Evolutionary conservation across 2,113 vertebrate genomes (phyloP), one percentile per base, ranked within the genome.

Genomic region (Saccopteryx leptura): DNA sequence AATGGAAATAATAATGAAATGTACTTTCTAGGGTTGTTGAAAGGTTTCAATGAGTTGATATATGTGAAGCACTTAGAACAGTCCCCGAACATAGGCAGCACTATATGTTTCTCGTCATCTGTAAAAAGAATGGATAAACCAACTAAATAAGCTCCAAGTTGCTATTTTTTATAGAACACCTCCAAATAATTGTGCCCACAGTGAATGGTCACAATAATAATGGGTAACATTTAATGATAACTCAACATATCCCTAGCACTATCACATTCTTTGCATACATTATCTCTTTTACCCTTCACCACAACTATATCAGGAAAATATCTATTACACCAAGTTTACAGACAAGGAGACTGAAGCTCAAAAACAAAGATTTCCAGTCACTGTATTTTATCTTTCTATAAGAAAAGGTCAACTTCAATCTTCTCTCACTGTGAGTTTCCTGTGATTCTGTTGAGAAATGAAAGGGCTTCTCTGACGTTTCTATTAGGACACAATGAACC

Each of bases 401-500:
- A 65, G 39, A 79, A 89, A 96, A 88, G 66, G n/a, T 81, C 52
- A 66, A 63, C 33, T 71, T 14, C 46, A 61, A 68, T 84, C 39
- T 5, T 80, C 9, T 60, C n/a, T 50, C 76, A 60, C 80, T 48
- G 60, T 46, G 69, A 87, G n/a, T 68, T 91, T 95, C 61, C 60
- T 82, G 18, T 66, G 82, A 95, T 61, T 93, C 90, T 76, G 86
- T 39, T 90, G 69, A 96, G 90, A 95, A 90, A 81, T 68, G 61
- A 90, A 96, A 91, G n/a, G 78, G 19, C 71, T 91, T 79, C 56
- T 91, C 56, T 71, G 68, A 95, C 93, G 94, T 78, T 50, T 65
- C 58, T 81, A 50, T 88, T 63, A 58, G 87, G 76, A 83, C 6
- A 68, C 80, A 74, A 48, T 19, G 33, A 75, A 65, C 60, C 61